Percentiles rank a stretch among this genome's conserved stretches.
Conservation (phyloP, 2,888 invertebrate genomes). For the Heliconius cydno region DNA sequence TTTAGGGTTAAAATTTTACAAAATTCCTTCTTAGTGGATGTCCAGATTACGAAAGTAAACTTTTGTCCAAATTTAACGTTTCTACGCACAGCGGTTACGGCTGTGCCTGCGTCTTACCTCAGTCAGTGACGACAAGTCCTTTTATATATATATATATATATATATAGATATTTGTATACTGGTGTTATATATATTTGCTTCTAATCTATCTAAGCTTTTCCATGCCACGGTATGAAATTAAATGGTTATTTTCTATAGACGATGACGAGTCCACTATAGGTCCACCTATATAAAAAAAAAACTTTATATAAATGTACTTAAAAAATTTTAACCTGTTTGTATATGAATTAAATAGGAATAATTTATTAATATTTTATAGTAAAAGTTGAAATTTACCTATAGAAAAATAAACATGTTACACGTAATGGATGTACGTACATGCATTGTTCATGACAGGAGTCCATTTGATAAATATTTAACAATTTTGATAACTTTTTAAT, state of each 20-base stretch:
- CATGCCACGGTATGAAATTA: background rate
- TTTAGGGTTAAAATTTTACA: too few relatives aligned
- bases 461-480: conserved; percentile 2
- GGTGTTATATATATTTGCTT: background rate
- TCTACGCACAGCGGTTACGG: too few relatives aligned
- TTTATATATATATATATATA: too few relatives aligned
- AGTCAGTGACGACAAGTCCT: too few relatives aligned
- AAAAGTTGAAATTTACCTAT: background rate
- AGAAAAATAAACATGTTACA: background rate
- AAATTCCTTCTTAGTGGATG: too few relatives aligned
- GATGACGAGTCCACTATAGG: too few relatives aligned
- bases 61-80: too few relatives aligned
- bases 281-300: too few relatives aligned
- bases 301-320: background rate
- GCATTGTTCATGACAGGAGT: conserved; percentile 5
- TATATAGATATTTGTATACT: too few relatives aligned
- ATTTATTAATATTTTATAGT: background rate
- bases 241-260: too few relatives aligned
- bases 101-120: too few relatives aligned
- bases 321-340: background rate
- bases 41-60: too few relatives aligned
- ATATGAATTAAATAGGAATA: background rate
- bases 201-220: background rate
- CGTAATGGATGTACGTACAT: background rate
- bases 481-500: background rate